Percentiles rank a stretch among this genome's conserved stretches.
These are phyloP conservation scores for Pogonus chalceus DNA, from an alignment of 1,140 invertebrate species.

Conservation along the genomic window DNA sequence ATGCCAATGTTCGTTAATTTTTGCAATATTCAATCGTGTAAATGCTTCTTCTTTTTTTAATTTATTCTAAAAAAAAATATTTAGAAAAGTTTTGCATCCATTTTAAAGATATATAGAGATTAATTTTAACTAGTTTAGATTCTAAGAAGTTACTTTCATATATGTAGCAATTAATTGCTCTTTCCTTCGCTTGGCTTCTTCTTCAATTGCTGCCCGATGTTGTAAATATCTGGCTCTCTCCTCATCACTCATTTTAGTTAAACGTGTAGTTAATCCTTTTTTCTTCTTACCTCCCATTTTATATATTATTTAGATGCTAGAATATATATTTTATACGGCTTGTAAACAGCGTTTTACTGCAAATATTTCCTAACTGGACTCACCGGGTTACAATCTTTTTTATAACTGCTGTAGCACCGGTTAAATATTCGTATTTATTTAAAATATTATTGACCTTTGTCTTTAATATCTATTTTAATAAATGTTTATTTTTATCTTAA, in stretches of 20 bases:
- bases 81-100: neutral
- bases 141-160: slow-evolving; percentile 52
- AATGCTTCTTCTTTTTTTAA: slow-evolving; percentile 67
- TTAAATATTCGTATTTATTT: neutral
- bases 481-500: no score
- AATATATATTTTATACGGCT: no score
- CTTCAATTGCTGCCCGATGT: slow-evolving; percentile 64
- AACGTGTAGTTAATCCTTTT: slow-evolving; percentile 58
- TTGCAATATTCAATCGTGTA: slow-evolving; percentile 64
- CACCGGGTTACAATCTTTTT: neutral
- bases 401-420: neutral
- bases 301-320: no score
- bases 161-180: slow-evolving; percentile 65
- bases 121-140: slow-evolving; percentile 7
- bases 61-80: slow-evolving; percentile 52
- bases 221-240: slow-evolving; percentile 67
- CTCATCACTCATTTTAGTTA: slow-evolving; percentile 72
- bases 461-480: no score
- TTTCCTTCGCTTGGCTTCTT: slow-evolving; percentile 63
- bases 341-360: neutral
- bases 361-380: neutral
- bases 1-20: slow-evolving; percentile 76
- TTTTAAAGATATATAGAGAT: neutral
- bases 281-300: slow-evolving; percentile 48
- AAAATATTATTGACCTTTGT: neutral